Conservation (phyloP, 2,888 invertebrate genomes). For the Dascillus cervinus region DNA sequence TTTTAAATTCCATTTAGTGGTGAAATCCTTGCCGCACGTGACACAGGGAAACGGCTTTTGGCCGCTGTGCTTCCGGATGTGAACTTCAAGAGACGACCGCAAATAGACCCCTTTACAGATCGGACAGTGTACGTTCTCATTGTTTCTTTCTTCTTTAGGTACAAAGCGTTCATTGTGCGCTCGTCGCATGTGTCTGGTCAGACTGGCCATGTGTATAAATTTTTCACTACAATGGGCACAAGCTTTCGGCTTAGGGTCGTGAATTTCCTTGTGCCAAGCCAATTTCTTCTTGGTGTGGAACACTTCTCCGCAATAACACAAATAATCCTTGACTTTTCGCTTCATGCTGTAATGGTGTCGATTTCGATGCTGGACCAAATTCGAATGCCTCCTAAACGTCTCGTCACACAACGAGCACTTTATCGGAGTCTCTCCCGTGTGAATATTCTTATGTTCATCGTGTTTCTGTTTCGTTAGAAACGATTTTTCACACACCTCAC, state of each 20-base stretch:
- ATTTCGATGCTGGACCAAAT: conserved; percentile 77
- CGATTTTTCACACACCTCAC: conserved; percentile 72
- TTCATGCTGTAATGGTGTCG: conserved; percentile 68
- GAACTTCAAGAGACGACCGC: conserved; percentile 69
- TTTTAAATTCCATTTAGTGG: conserved; percentile 85
- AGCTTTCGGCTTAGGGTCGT: conserved; percentile 73
- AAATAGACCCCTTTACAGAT: conserved; percentile 73
- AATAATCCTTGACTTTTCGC: conserved; percentile 51
- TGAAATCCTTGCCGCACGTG: conserved; percentile 78
- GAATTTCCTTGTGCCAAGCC: conserved; percentile 79
- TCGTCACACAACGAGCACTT: conserved; percentile 75
- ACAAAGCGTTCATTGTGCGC: conserved; percentile 72
- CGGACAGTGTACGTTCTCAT: conserved; percentile 68
- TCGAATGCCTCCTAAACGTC: conserved; percentile 74
- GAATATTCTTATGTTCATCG: conserved; percentile 73
- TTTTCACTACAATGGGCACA: conserved; percentile 81
- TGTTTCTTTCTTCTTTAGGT: conserved; percentile 51
- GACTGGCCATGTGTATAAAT: conserved; percentile 75
- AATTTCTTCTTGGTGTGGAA: conserved; percentile 78
- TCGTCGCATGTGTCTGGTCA: conserved; percentile 75
- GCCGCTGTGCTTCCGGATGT: conserved; percentile 71
- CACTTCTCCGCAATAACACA: conserved; percentile 62
- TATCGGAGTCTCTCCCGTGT: conserved; percentile 73
- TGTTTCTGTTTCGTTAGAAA: conserved; percentile 77
- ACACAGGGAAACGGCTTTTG: conserved; percentile 70